These are phyloP conservation scores for Phainopepla nitens DNA, from an alignment of 2,113 vertebrate genomes.

Conservation along the genomic window DNA sequence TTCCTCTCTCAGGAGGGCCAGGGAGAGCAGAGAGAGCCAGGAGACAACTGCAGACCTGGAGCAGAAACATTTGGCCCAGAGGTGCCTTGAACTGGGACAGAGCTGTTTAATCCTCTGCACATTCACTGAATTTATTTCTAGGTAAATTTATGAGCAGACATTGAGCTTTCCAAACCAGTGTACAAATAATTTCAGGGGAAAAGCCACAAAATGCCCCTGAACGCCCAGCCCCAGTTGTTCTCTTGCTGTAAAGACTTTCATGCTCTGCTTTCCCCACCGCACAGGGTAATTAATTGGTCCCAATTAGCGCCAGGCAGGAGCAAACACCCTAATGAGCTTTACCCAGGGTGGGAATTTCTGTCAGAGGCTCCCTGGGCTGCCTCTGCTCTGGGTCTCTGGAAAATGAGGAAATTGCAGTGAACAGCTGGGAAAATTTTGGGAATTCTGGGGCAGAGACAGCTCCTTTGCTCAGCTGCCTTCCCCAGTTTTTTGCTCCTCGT, in stretches of 20 bases:
- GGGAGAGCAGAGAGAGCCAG: neutral
- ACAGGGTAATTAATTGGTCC: neutral
- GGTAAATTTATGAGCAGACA: accelerated
- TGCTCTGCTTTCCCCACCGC: neutral
- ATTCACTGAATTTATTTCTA: neutral
- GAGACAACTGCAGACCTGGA: neutral
- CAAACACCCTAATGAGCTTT: neutral
- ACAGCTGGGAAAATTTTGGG: neutral
- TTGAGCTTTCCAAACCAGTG: neutral
- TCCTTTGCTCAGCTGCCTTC: neutral
- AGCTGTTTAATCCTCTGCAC: neutral
- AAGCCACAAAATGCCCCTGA: neutral
- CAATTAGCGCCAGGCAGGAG: neutral
- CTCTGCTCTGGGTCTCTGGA: neutral
- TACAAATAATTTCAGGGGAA: neutral
- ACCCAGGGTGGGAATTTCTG: neutral
- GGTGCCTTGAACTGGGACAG: neutral
- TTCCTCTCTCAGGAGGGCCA: neutral
- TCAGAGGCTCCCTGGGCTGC: neutral
- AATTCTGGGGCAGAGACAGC: neutral
- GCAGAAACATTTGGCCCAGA: neutral
- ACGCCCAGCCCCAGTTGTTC: neutral
- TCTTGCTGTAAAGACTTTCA: neutral
- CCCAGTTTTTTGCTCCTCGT: neutral
- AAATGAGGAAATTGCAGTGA: neutral